Evolutionary conservation across 2,888 invertebrate genomes (phyloP), one percentile per base, ranked within the genome.

Genomic region (Heliconius cydno): DNA sequence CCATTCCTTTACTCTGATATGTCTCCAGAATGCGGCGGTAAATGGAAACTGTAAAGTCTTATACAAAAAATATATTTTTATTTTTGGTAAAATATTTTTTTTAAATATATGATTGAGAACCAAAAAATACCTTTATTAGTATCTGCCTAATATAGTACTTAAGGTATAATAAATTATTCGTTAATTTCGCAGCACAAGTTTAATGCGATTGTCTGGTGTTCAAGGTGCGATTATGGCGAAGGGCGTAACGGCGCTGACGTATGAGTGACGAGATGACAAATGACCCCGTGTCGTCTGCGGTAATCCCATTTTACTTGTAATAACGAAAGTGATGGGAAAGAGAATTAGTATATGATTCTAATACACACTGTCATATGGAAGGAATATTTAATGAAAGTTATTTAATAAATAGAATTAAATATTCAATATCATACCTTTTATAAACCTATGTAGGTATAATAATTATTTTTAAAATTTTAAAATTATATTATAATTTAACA

Each of bases 241-340:
- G 92, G 93, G 92, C 91, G 93, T 91, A 89, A 87, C 85, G 86
- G 87, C 89, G 91, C 88, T 90, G 93, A 92, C 92, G 86, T 82
- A 86, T 87, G 90, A 91, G 88, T 91, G 93, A 91, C 91, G 87
- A 85, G 88, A 90, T 92, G 93, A 94, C 92, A 92, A 93, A 94
- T 92, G 92, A 91, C 86, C 88, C 82, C 78, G 79, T 85, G 87
- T 87, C 90, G 84, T 84, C 85, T 82, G 81, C 83, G 84, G 85
- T 67, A 79, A 77, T 80, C 72, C 73, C 52, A 75, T 75, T 75
- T 75, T 41, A 86, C 72, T 79, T 78, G 68, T 78, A 82, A 82
- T 79, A 77, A 66, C 57, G 79, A 73, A 72, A 63, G 52, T 66
- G 68, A 60, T 46, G 30, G 63, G 57, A 30, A 46, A 34, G 52